Evolutionary conservation across 2,797 vertebrate genomes (phyloP).

Genomic region (Somateria mollissima): DNA sequence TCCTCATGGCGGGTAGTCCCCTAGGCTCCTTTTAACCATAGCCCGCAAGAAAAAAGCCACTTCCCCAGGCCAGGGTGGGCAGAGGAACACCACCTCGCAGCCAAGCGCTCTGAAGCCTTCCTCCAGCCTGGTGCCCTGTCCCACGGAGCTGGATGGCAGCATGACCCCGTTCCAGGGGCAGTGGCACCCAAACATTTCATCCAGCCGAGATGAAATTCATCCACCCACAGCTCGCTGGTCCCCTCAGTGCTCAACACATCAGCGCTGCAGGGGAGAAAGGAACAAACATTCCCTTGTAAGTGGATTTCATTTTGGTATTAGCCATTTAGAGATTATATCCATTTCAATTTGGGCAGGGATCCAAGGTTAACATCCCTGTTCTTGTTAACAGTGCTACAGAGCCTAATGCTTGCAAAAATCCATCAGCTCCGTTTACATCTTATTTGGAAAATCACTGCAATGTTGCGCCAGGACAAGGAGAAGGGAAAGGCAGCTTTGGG

Average conservation of each 20-base stretch:
- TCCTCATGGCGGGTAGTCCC: not conserved
- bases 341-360: slow-evolving; percentile 57
- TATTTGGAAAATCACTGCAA: not conserved
- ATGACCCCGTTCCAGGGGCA: not conserved
- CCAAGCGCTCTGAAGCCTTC: not conserved
- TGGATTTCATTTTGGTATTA: slow-evolving; percentile 52
- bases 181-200: not conserved
- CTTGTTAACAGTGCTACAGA: slow-evolving; percentile 28
- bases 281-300: not conserved
- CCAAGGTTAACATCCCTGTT: slow-evolving; percentile 55
- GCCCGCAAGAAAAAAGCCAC: not conserved
- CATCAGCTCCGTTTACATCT: slow-evolving; percentile 26
- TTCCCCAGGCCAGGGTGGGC: not conserved
- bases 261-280: not conserved
- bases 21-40: not conserved
- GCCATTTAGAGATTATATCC: slow-evolving; percentile 65
- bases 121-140: not conserved
- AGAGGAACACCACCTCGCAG: not conserved
- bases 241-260: not conserved
- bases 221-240: not conserved
- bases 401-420: slow-evolving; percentile 1
- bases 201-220: not conserved
- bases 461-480: not conserved
- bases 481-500: not conserved
- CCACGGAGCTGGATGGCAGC: not conserved